These are phyloP conservation scores for Discoglossus pictus DNA, from an alignment of 2,797 vertebrate genomes.

Conservation along the genomic window DNA sequence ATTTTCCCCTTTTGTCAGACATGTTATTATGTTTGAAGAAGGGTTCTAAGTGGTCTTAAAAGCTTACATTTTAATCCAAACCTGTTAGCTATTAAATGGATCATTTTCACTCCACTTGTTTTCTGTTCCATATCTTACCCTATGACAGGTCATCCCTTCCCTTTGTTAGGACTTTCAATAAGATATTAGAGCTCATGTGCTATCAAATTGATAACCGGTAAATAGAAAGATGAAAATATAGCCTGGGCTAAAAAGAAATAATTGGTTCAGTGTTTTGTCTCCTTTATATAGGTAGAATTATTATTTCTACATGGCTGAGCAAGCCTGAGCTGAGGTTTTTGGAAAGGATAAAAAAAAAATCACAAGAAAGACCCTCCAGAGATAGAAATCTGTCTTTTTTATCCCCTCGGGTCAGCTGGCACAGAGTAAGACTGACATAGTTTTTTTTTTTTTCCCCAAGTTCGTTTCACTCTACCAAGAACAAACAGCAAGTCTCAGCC, in stretches of 20 bases:
- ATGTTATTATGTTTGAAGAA: too few species aligned
- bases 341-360: slow-evolving; percentile 24
- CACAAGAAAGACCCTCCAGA: slow-evolving; percentile 36
- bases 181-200: too few species aligned
- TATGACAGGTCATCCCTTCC: too few species aligned
- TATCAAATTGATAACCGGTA: too few species aligned
- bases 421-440: slow-evolving; percentile 44
- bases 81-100: too few species aligned
- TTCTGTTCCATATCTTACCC: too few species aligned
- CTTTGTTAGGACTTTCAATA: too few species aligned
- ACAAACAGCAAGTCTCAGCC: slow-evolving; percentile 38
- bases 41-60: too few species aligned
- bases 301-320: slow-evolving; percentile 45
- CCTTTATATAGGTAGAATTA: slow-evolving; percentile 35
- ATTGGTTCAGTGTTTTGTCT: slow-evolving; percentile 14
- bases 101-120: too few species aligned
- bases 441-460: slow-evolving; percentile 47
- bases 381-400: slow-evolving; percentile 35
- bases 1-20: too few species aligned
- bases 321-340: slow-evolving; percentile 42
- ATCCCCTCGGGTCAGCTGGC: slow-evolving; percentile 43
- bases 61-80: too few species aligned
- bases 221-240: too few species aligned
- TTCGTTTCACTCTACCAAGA: slow-evolving; percentile 46
- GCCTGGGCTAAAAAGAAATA: slow-evolving; percentile 12